These are phyloP conservation scores for Drosophila subobscura DNA, from an alignment of 1,140 invertebrate genomes.

Conservation along the genomic window DNA sequence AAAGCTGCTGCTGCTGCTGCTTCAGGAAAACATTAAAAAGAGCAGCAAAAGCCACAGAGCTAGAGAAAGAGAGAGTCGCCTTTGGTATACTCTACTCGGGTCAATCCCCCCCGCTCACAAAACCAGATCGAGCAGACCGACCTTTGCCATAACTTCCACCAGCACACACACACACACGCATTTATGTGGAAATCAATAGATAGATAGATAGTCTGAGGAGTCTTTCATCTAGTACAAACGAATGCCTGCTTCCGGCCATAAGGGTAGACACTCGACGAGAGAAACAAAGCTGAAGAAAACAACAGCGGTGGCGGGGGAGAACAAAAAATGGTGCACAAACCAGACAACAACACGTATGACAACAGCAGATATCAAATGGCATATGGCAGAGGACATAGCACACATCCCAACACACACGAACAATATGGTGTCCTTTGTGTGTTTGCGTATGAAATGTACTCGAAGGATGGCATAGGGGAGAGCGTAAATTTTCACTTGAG, in stretches of 20 bases:
- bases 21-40: conserved; percentile 47
- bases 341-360: conserved; percentile 39
- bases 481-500: conserved; percentile 36
- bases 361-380: conserved; percentile 67
- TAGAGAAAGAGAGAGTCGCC: conserved; percentile 19
- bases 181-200: not conserved
- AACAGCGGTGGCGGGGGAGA: not conserved
- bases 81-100: conserved; percentile 17
- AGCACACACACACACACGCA: not conserved
- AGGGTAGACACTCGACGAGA: conserved; percentile 13
- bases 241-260: conserved; percentile 16
- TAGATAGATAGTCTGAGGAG: not conserved
- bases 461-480: conserved; percentile 13
- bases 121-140: conserved; percentile 18
- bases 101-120: conserved; percentile 8
- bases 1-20: conserved; percentile 37
- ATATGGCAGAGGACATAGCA: conserved; percentile 1
- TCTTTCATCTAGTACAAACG: not conserved
- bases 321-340: conserved; percentile 9
- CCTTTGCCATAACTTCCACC: conserved; percentile 12
- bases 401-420: conserved; percentile 6
- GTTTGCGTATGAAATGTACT: conserved; percentile 45
- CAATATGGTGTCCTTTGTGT: conserved; percentile 25
- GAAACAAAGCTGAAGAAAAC: conserved; percentile 5
- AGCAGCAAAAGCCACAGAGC: conserved; percentile 14